phyloP scores from a whole-genome alignment of 2,797 vertebrate species.

The Sandelia bainsii region DNA sequence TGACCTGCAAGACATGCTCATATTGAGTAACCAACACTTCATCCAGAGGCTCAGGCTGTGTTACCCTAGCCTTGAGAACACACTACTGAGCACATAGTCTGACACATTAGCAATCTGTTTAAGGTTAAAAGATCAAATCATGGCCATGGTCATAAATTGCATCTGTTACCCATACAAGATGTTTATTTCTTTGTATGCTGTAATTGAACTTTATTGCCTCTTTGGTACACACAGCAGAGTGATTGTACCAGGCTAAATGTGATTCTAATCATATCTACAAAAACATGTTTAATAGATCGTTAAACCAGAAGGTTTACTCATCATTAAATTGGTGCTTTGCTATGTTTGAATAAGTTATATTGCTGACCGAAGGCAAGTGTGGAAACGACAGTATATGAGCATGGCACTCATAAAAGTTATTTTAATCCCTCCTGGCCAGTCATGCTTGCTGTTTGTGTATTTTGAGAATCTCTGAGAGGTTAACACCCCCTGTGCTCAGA shows the following conservation, averaged over 20 bases:
- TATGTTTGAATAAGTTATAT: conserved; percentile 64
- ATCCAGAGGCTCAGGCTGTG: conserved; percentile 69
- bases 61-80: conserved; percentile 75
- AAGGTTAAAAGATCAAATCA: conserved; percentile 81
- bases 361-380: conserved; percentile 69
- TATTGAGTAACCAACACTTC: conserved; percentile 81
- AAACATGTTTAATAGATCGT: conserved; percentile 51
- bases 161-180: conserved; percentile 71
- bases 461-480: conserved; percentile 86
- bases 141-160: conserved; percentile 72
- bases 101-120: conserved; percentile 82
- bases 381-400: conserved; percentile 69
- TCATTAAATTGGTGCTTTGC: conserved; percentile 54
- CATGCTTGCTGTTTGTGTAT: conserved; percentile 83
- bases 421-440: conserved; percentile 78
- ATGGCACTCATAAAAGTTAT: conserved; percentile 81
- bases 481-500: conserved; percentile 81
- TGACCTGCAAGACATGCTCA: conserved; percentile 76
- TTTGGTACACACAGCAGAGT: conserved; percentile 36
- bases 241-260: conserved; percentile 13
- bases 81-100: conserved; percentile 71
- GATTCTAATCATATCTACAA: conserved; percentile 45
- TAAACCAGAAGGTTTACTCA: conserved; percentile 51
- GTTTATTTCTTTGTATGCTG: conserved; percentile 70
- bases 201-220: conserved; percentile 68